Base-by-base conservation (phyloP, 2,888 invertebrate genomes). In the Apantesis nais region DNA sequence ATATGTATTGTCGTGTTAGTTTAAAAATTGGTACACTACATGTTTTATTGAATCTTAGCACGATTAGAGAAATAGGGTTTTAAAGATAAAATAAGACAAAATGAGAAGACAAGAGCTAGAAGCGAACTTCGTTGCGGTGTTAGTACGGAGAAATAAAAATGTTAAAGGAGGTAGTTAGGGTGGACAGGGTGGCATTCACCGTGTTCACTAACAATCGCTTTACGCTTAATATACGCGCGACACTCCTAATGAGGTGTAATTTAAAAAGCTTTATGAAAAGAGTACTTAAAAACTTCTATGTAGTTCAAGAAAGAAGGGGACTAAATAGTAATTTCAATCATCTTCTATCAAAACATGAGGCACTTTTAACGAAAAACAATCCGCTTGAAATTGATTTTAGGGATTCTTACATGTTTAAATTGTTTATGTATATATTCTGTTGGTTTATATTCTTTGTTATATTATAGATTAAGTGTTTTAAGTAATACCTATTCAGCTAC, bases 161-260 rank as follows among this genome's bases (percentile, higher is more conserved):
- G 79, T 74, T 67, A 75, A 74, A 79, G 78, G 78, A 74, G 77
- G 81, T 81, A 82, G 78, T 85, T 83, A 85, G 77, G 75, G 78
- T 58, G 75, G 74, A 69, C 64, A 67, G 72, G 74, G 79, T 70
- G 73, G 76, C 73, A 77, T 78, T 80, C 77, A 58, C 72, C 74
- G 39, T 9, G 77, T 78, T 77, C 79, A 76, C 80, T 78, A 77
- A 80, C 82, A 79, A 85, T 83, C 82, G 75, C 82, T 87, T 81
- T 77, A 79, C 78, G 78, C 76, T 77, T 80, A 82, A 85, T 87
- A 85, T 83, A 83, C 83, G 74, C 77, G 77, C 70, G 67, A 78
- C 81, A 78, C 66, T 70, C 75, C 78, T 86, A 85, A 86, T 82
- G 84, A 86, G 81, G 73, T 80, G 80, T 78, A 81, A 81, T 83